Evolutionary conservation across 2,113 vertebrate species (phyloP), one percentile per base, ranked within the genome.

Genomic region (Anolis carolinensis): DNA sequence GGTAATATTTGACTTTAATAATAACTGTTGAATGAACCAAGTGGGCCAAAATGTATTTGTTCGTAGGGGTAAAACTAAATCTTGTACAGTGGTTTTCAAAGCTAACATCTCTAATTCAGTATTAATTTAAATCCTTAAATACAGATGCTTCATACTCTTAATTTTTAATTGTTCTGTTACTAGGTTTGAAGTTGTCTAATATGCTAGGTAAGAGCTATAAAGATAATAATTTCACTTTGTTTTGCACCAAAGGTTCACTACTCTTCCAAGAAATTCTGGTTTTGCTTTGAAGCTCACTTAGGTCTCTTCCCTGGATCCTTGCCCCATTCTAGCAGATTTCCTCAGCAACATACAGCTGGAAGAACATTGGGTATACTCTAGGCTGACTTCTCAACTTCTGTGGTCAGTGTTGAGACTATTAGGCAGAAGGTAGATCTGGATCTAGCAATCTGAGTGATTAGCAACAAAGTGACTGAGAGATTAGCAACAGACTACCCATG

Each of bases 1-100:
- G 98, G 99, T 97, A 96, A 94, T 23, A 6, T 75, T 67, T 75
- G 23, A 39, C 44, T 65, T 81, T 59, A 74, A 74, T 79, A 73
- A 82, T 75, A 25, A 25, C 52, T 36, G 13, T 34, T 65, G 59
- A 52, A 62, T 14, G 48, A 59, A 52, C 36, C 70, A 48, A 72
- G 13, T 23, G 27, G n/a, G 82, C 62, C 39, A 76, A 86, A 50
- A 67, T 75, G 7, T 39, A 32, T n/a, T 79, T 7, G 9, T 44
- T 86, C 25, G 1, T 25, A 32, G 5, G 36, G 2, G 25, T 76
- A 25, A 34, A 70, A 39, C 14, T 79, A 52, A 52, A 65, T 10
- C 25, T 50, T 82, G 16, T 36, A 63, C 55, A 44, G 36, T 30
- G 59, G 25, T 32, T 70, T 23, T 78, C 32, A 55, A 59, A 71